These are phyloP conservation scores for Neolamprologus toae DNA, from an alignment of 2,113 vertebrate genomes.

Conservation along the genomic window DNA sequence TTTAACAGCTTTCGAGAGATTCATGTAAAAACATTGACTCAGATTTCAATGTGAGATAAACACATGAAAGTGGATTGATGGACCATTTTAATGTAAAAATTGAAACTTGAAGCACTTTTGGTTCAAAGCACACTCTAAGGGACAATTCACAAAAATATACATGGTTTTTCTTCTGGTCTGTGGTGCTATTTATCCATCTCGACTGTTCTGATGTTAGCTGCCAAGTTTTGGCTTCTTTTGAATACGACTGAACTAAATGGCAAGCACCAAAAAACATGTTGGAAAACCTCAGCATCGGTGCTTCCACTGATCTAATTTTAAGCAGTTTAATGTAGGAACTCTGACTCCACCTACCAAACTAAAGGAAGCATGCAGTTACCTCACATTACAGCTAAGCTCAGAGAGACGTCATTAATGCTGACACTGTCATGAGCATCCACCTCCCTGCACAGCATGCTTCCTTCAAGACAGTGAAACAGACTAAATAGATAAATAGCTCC, in stretches of 20 bases:
- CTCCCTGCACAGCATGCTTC: neutral
- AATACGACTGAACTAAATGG: neutral
- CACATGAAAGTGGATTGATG: neutral
- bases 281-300: neutral
- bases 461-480: neutral
- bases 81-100: neutral
- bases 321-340: neutral
- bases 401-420: neutral
- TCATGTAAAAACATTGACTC: neutral
- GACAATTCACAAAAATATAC: neutral
- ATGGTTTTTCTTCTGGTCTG: neutral
- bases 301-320: neutral
- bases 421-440: neutral
- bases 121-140: neutral
- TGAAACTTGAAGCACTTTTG: neutral
- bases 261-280: neutral
- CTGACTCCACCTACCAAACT: neutral
- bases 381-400: neutral
- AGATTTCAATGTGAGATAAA: neutral
- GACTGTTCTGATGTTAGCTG: neutral
- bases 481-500: neutral
- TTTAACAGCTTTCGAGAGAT: neutral
- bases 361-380: neutral
- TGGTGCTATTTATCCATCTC: neutral
- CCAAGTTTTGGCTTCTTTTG: neutral